Conservation (phyloP, 2,113 vertebrate species). For the Brachyistius frenatus region DNA sequence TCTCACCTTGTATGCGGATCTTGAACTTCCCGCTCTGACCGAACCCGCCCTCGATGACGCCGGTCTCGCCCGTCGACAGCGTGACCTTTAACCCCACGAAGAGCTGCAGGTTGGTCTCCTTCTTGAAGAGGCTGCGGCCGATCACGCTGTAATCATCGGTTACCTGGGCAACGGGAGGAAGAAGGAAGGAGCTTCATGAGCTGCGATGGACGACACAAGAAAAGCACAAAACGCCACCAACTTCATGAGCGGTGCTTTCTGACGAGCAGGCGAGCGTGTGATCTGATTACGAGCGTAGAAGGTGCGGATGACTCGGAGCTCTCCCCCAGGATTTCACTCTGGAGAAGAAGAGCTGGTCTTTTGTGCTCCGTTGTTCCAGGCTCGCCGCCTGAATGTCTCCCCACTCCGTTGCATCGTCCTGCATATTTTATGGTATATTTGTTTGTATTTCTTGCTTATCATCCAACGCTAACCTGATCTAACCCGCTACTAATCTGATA, state of each 20-base stretch:
- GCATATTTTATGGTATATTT: slow-evolving; percentile 72
- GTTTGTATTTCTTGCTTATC: slow-evolving; percentile 77
- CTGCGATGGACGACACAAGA: background rate
- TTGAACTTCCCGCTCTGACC: slow-evolving; percentile 98
- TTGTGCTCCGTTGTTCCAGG: slow-evolving; percentile 40
- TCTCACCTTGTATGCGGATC: slow-evolving; percentile 90
- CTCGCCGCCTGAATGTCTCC: slow-evolving; percentile 56
- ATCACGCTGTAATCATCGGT: slow-evolving; percentile 94
- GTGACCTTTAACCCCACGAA: slow-evolving; percentile 94
- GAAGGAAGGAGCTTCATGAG: slow-evolving; percentile 3
- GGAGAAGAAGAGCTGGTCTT: slow-evolving; percentile 26
- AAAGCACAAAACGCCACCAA: slow-evolving; percentile 1
- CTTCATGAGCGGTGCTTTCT: background rate
- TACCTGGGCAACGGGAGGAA: slow-evolving; percentile 80
- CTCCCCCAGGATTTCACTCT: slow-evolving; percentile 15
- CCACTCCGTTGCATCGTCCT: slow-evolving; percentile 53
- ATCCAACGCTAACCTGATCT: slow-evolving; percentile 71
- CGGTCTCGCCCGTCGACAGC: slow-evolving; percentile 92
- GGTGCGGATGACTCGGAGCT: slow-evolving; percentile 4
- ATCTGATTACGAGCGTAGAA: background rate
- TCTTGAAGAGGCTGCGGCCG: slow-evolving; percentile 96
- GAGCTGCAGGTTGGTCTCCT: slow-evolving; percentile 98
- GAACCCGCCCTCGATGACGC: slow-evolving; percentile 93
- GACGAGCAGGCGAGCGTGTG: slow-evolving; percentile 1
- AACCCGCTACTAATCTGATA: slow-evolving; percentile 78